phyloP scores from a whole-genome alignment of 2,797 vertebrate species.

The Phrynocephalus vlangalii region DNA sequence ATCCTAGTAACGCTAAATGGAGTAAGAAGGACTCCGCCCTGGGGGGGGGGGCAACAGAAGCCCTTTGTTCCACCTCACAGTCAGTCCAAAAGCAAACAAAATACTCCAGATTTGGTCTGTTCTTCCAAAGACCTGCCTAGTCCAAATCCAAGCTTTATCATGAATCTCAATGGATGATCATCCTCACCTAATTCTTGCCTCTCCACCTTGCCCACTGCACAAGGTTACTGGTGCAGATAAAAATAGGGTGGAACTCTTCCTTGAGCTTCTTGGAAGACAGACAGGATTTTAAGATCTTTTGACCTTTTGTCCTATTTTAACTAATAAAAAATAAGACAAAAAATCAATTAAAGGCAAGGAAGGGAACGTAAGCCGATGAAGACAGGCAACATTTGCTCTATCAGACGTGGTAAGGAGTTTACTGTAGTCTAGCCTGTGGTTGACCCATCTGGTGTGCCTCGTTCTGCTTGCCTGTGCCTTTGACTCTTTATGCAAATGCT shows the following conservation, averaged over 20 bases:
- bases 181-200: neutral
- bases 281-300: neutral
- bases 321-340: neutral
- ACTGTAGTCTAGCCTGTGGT: neutral
- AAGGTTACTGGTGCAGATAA: neutral
- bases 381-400: neutral
- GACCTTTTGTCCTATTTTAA: neutral
- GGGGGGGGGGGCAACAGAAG: too few relatives aligned
- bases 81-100: too few relatives aligned
- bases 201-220: neutral
- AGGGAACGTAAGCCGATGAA: neutral
- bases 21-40: too few relatives aligned
- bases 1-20: too few relatives aligned
- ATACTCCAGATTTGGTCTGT: too few relatives aligned
- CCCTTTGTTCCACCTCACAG: too few relatives aligned
- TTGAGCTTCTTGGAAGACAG: neutral
- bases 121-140: too few relatives aligned
- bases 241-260: neutral
- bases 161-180: neutral
- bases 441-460: neutral
- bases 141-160: neutral
- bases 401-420: too few relatives aligned
- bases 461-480: neutral
- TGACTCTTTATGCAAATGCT: conserved; percentile 3
- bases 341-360: neutral